Base-by-base conservation (phyloP, 1,140 invertebrate genomes). In the Medauroidea extradentata region DNA sequence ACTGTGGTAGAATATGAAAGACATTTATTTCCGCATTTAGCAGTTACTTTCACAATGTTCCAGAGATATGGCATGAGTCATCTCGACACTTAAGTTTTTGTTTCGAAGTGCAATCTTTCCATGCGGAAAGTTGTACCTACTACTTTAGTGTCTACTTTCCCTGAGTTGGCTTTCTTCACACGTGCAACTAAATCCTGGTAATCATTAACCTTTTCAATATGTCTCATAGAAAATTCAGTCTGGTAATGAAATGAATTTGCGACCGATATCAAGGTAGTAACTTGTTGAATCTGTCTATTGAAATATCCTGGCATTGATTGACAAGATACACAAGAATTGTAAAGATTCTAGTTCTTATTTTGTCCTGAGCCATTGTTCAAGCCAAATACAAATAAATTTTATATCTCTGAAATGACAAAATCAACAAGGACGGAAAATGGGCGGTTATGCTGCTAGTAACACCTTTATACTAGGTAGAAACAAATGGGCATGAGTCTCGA, bases 221-320 rank as follows among this genome's bases (percentile, higher is more conserved):
- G 19, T 25, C 34, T 56, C 44, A 56, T 48, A n/a, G 54, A n/a
- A 14, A 53, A 43, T 24, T 56, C 54, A 46, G 34, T 3, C 34
- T 56, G 46, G 19, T 56, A 25, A 21, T 54, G 54, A 51, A 56
- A 56, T 11, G 19, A 24, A 51, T 56, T 25, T 13, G 42, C 54
- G 14, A 25, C 44, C n/a, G n/a, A n/a, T 25, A 56, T 54, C 14
- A 53, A 56, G n/a, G 48, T 56, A 38, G 19, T 3, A n/a, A n/a
- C 54, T 19, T 16, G 34, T 51, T 56, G 18, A 51, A 56, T 21
- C 16, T 8, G 24, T 56, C 34, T 18, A 38, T 25, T 11, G 44
- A 51, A 19, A 50, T 24, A 13, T 25, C n/a, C 14, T 16, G 23
- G 21, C n/a, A n/a, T n/a, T n/a, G n/a, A n/a, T n/a, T n/a, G n/a